These are phyloP conservation scores for Aplysina aerophoba DNA, from an alignment of 37 sponge, comb jelly and placozoan species.

Conservation along the genomic window DNA sequence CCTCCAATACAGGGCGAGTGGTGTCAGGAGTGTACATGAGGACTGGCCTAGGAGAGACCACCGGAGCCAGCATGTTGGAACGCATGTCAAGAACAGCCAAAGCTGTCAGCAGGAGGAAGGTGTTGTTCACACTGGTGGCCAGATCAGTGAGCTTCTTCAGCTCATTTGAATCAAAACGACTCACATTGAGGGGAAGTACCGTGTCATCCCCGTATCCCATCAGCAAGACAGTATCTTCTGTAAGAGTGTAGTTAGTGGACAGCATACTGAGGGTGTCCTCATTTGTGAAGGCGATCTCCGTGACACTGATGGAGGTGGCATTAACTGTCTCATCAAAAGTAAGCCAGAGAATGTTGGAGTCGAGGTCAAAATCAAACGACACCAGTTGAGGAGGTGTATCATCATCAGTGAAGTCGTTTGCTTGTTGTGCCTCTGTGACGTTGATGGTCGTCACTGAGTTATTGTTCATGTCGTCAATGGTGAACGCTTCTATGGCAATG, in stretches of 20 bases:
- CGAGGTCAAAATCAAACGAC: conserved; percentile 67
- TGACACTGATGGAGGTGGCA: conserved; percentile 43
- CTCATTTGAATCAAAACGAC: conserved; percentile 77
- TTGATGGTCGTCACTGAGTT: conserved; percentile 55
- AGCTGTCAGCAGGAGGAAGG: conserved; percentile 59
- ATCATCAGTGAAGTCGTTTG: conserved; percentile 64
- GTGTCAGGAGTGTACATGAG: conserved; percentile 62
- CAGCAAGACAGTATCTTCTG: conserved; percentile 38
- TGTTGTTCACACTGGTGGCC: conserved; percentile 65
- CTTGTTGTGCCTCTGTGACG: conserved; percentile 53
- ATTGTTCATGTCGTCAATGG: conserved; percentile 78
- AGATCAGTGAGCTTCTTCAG: conserved; percentile 74
- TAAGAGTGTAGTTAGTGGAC: conserved; percentile 50
- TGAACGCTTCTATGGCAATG: conserved; percentile 28
- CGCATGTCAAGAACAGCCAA: conserved; percentile 80
- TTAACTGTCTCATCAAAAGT: conserved; percentile 82
- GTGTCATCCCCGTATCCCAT: conserved; percentile 66
- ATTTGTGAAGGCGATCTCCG: conserved; percentile 49
- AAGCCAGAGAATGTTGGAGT: conserved; percentile 60
- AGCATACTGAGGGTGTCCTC: not conserved
- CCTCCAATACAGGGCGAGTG: conserved; percentile 65
- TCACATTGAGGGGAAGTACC: conserved; percentile 57
- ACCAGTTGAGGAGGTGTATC: conserved; percentile 61
- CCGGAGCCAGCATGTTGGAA: conserved; percentile 50
- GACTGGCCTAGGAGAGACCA: conserved; percentile 40